These are phyloP conservation scores for Ceriagrion tenellum DNA, from an alignment of 2,888 invertebrate genomes.

Conservation along the genomic window DNA sequence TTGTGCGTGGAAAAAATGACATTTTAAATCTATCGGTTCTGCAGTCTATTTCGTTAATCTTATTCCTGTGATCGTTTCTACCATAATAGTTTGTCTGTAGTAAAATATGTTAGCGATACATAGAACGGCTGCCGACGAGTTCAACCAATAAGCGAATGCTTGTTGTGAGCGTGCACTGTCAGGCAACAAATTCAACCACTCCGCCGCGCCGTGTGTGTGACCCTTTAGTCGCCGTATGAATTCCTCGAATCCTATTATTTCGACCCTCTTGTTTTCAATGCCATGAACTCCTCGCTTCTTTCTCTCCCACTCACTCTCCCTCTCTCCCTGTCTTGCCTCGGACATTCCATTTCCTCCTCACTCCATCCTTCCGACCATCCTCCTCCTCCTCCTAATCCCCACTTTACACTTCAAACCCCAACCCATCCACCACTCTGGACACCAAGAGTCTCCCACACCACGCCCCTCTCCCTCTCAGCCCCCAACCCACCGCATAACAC, in stretches of 20 bases:
- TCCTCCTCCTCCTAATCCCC: not conserved
- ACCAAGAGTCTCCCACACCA: not conserved
- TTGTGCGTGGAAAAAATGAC: too few species aligned
- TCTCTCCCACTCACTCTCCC: not conserved
- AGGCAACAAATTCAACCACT: not conserved
- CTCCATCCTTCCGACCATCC: not conserved
- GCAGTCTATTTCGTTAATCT: too few species aligned
- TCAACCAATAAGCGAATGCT: not conserved
- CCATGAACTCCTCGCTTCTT: not conserved
- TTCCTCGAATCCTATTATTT: conserved; percentile 12
- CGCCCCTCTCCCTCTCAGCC: not conserved
- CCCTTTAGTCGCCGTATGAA: not conserved
- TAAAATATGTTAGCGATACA: not conserved
- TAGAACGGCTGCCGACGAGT: not conserved
- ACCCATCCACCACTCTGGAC: not conserved
- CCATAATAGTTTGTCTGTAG: not conserved
- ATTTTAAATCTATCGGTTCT: too few species aligned
- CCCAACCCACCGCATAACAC: not conserved
- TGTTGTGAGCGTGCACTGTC: not conserved
- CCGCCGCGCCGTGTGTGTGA: not conserved
- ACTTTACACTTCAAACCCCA: not conserved
- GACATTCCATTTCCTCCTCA: conserved; percentile 24
- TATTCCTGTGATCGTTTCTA: too few species aligned
- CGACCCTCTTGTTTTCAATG: not conserved
- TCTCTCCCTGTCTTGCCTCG: not conserved